Percentiles rank a stretch among this genome's conserved stretches.
phyloP scores from a whole-genome alignment of 2,888 invertebrate species.

The Spilosoma lubricipeda region DNA sequence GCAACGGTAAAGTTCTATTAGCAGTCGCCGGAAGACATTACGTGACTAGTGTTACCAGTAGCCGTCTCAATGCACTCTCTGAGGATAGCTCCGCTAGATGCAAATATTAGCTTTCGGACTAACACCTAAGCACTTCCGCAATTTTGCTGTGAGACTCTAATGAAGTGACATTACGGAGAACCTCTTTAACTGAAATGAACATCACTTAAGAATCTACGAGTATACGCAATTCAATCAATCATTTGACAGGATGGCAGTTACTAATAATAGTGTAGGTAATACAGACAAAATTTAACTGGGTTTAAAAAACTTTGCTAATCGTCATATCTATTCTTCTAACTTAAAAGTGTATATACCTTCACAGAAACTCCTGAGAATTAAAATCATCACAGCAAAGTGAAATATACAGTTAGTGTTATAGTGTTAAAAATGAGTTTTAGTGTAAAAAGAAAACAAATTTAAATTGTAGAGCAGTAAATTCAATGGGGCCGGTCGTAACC shows the following conservation, averaged over 20 bases:
- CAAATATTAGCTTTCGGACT: slow-evolving; percentile 44
- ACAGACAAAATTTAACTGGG: background rate
- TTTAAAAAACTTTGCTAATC: background rate
- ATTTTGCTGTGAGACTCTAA: slow-evolving; percentile 34
- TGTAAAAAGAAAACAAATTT: slow-evolving; percentile 42
- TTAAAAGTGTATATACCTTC: background rate
- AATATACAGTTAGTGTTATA: slow-evolving; percentile 17
- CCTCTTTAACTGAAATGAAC: slow-evolving; percentile 4
- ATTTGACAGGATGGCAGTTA: background rate
- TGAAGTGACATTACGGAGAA: slow-evolving; percentile 20
- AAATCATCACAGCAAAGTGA: slow-evolving; percentile 14
- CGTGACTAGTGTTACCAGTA: slow-evolving; percentile 63
- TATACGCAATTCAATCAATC: background rate
- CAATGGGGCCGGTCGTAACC: slow-evolving; percentile 59
- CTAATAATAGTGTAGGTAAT: background rate
- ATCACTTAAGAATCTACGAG: background rate
- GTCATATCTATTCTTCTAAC: background rate
- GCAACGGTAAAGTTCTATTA: slow-evolving; percentile 71
- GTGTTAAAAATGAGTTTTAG: slow-evolving; percentile 24
- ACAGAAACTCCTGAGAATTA: background rate
- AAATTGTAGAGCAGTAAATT: slow-evolving; percentile 51
- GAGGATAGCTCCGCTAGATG: slow-evolving; percentile 42
- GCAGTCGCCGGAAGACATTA: slow-evolving; percentile 71
- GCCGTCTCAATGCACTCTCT: slow-evolving; percentile 54
- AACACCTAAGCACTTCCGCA: slow-evolving; percentile 37